These are phyloP conservation scores for Hypomecis atomaria DNA, from an alignment of 2,888 invertebrate genomes.

Conservation along the genomic window DNA sequence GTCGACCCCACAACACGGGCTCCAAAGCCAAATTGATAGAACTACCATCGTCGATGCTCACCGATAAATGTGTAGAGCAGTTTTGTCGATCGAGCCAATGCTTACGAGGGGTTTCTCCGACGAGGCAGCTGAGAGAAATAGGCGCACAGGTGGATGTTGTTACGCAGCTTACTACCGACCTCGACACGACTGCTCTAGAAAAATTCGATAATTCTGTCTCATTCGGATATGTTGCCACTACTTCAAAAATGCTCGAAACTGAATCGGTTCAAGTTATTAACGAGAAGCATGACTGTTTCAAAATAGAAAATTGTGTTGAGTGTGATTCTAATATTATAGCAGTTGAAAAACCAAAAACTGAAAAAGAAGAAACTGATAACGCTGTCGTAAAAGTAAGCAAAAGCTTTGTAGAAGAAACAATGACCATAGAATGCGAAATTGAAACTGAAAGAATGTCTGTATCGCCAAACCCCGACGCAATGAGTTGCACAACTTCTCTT, in stretches of 20 bases:
- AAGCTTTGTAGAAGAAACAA: background rate
- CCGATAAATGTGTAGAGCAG: background rate
- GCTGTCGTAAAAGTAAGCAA: background rate
- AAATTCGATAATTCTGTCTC: background rate
- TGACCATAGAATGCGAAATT: background rate
- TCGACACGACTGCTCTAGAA: background rate
- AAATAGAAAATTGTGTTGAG: background rate
- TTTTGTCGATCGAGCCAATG: constrained; percentile 44
- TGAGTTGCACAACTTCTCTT: constrained; percentile 67
- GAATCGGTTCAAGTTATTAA: constrained; percentile 1
- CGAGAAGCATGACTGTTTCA: background rate
- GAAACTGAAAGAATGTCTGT: background rate
- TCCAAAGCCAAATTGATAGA: constrained; percentile 31
- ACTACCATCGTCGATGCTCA: background rate
- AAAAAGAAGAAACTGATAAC: background rate
- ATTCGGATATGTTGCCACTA: background rate
- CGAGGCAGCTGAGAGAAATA: constrained; percentile 18
- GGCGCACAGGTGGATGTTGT: constrained; percentile 21
- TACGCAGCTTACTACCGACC: constrained; percentile 6
- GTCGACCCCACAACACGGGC: constrained; percentile 36
- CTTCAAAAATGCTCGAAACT: background rate
- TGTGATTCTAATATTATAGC: background rate
- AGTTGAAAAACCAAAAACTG: background rate
- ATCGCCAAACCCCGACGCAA: constrained; percentile 35
- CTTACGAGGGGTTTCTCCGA: constrained; percentile 37